Evolutionary conservation across 2,888 invertebrate genomes (phyloP).

Genomic region (Bombylius discolor): DNA sequence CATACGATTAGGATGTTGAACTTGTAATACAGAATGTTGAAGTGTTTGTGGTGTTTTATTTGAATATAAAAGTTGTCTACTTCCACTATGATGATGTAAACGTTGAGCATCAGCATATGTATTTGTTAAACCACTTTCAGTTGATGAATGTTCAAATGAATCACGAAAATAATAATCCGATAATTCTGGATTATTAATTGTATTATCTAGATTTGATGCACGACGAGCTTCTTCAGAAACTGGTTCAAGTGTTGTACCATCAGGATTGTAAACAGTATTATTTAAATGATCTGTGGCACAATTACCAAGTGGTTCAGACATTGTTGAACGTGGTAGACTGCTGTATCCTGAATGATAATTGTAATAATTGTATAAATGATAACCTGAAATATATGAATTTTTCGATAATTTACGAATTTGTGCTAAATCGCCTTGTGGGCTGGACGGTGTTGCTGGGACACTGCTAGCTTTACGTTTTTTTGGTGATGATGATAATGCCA

Average conservation of each 20-base stretch:
- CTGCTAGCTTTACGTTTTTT: constrained; percentile 68
- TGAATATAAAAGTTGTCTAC: constrained; percentile 18
- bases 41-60: constrained; percentile 11
- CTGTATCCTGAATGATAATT: constrained; percentile 52
- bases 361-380: constrained; percentile 16
- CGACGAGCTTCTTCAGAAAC: constrained; percentile 49
- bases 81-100: constrained; percentile 16
- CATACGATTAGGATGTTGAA: no score
- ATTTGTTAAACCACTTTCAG: constrained; percentile 52
- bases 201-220: constrained; percentile 17
- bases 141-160: constrained; percentile 67
- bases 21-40: no score
- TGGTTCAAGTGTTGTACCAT: constrained; percentile 49
- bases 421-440: constrained; percentile 47
- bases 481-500: constrained; percentile 40
- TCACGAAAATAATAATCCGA: constrained; percentile 60
- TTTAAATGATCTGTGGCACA: constrained; percentile 27
- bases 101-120: constrained; percentile 23
- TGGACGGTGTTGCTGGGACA: constrained; percentile 77
- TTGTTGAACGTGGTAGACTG: constrained; percentile 72
- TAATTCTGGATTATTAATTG: constrained; percentile 24
- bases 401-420: constrained; percentile 39
- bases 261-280: constrained; percentile 42
- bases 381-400: constrained; percentile 22
- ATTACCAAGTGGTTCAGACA: constrained; percentile 54